phyloP scores from a whole-genome alignment of 2,888 invertebrate genomes.

The Elmis aenea region DNA sequence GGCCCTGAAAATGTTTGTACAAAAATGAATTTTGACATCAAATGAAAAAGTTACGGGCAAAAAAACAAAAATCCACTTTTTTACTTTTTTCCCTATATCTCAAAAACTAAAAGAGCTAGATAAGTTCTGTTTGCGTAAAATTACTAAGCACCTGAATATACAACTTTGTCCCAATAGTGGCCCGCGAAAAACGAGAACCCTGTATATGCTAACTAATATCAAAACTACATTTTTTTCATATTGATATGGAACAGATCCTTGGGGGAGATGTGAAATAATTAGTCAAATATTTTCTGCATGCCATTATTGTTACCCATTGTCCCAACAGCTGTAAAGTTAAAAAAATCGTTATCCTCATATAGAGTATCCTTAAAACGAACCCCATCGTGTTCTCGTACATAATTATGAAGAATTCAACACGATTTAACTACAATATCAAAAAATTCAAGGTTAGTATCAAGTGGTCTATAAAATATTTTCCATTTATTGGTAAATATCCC shows the following conservation, averaged over 20 bases:
- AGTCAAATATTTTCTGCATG: conserved; percentile 21
- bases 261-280: conserved; percentile 23
- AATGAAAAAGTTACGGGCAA: too few species aligned
- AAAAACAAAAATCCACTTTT: too few species aligned
- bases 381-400: conserved; percentile 7
- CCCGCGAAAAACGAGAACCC: too few species aligned
- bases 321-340: conserved; percentile 1
- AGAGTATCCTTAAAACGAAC: conserved; percentile 3
- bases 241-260: conserved; percentile 20
- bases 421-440: conserved; percentile 3
- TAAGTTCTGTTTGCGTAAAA: too few species aligned
- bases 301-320: conserved; percentile 13
- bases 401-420: conserved; percentile 10
- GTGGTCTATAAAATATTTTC: conserved; percentile 7
- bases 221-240: conserved; percentile 16
- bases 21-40: too few species aligned
- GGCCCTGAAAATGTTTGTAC: too few species aligned
- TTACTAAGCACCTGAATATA: too few species aligned
- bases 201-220: too few species aligned
- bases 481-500: conserved; percentile 10
- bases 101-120: too few species aligned
- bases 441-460: conserved; percentile 1
- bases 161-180: too few species aligned
- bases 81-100: too few species aligned
- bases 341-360: conserved; percentile 1